Evolutionary conservation across 2,888 invertebrate species (phyloP).

Genomic region (Tuta absoluta): DNA sequence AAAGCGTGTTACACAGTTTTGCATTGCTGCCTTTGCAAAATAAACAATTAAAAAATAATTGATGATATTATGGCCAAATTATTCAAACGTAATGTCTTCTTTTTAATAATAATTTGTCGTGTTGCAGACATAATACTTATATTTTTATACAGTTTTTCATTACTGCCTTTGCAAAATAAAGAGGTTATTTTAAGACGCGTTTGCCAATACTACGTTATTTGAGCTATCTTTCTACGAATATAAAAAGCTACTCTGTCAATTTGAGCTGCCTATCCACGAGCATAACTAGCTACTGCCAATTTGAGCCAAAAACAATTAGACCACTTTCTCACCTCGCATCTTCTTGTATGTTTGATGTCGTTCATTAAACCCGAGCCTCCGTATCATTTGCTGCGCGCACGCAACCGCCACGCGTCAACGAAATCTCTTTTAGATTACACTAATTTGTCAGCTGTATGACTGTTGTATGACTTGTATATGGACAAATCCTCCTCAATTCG

Average conservation of each 20-base stretch:
- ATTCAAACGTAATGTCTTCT: too few relatives aligned
- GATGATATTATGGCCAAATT: too few relatives aligned
- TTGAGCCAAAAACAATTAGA: constrained; percentile 13
- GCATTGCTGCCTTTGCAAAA: too few relatives aligned
- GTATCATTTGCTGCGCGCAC: constrained; percentile 58
- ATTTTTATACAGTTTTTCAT: too few relatives aligned
- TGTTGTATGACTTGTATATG: not conserved
- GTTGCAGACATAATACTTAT: too few relatives aligned
- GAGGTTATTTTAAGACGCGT: too few relatives aligned
- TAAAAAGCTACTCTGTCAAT: not conserved
- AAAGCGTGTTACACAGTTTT: too few relatives aligned
- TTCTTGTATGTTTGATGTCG: constrained; percentile 41
- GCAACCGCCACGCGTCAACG: constrained; percentile 58
- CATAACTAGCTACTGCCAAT: not conserved
- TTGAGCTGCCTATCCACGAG: too few relatives aligned
- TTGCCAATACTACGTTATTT: too few relatives aligned
- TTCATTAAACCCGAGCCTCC: constrained; percentile 55
- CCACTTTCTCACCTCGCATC: constrained; percentile 17
- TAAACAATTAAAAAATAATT: too few relatives aligned
- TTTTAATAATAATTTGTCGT: too few relatives aligned
- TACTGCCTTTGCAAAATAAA: too few relatives aligned
- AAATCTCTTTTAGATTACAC: constrained; percentile 78
- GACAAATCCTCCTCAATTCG: constrained; percentile 43
- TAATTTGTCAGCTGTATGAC: constrained; percentile 64
- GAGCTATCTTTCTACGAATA: not conserved